Evolutionary conservation across 2,797 vertebrate species (phyloP).

Genomic region (Cyclopterus lumpus): DNA sequence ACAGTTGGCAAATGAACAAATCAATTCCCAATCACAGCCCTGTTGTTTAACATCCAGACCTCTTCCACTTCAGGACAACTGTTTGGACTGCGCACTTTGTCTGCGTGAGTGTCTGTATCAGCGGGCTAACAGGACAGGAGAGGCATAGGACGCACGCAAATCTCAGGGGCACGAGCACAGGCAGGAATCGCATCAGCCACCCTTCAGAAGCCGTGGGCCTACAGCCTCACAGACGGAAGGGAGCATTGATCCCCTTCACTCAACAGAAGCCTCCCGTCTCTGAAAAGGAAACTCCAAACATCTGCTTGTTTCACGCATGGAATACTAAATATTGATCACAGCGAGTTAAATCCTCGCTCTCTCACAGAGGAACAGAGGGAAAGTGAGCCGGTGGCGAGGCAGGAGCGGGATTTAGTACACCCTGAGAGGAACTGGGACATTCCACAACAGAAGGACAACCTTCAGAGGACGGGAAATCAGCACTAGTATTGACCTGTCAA

Average conservation of each 20-base stretch:
- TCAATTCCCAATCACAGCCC: slow-evolving; percentile 85
- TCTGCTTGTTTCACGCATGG: slow-evolving; percentile 97
- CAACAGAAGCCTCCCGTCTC: slow-evolving; percentile 85
- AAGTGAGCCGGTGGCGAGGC: slow-evolving; percentile 65
- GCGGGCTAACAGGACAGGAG: slow-evolving; percentile 78
- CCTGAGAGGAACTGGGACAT: slow-evolving; percentile 82
- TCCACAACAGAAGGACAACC: slow-evolving; percentile 75
- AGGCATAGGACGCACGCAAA: slow-evolving; percentile 68
- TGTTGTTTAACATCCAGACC: slow-evolving; percentile 85
- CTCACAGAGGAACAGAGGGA: slow-evolving; percentile 76
- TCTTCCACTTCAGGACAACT: slow-evolving; percentile 79
- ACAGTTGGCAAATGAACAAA: slow-evolving; percentile 86
- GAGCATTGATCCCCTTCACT: slow-evolving; percentile 92
- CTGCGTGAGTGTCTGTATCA: slow-evolving; percentile 77
- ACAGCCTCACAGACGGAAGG: slow-evolving; percentile 77
- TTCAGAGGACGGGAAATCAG: slow-evolving; percentile 72
- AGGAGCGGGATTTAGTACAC: slow-evolving; percentile 69
- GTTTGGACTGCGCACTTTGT: slow-evolving; percentile 79
- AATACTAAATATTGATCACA: slow-evolving; percentile 96
- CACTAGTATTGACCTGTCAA: slow-evolving; percentile 74
- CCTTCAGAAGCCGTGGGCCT: slow-evolving; percentile 76
- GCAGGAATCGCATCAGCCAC: slow-evolving; percentile 77
- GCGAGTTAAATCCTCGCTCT: slow-evolving; percentile 88
- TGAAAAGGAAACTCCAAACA: slow-evolving; percentile 96
- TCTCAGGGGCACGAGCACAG: slow-evolving; percentile 68